Evolutionary conservation across 2,113 vertebrate species (phyloP).

Genomic region (Arvicanthis niloticus): DNA sequence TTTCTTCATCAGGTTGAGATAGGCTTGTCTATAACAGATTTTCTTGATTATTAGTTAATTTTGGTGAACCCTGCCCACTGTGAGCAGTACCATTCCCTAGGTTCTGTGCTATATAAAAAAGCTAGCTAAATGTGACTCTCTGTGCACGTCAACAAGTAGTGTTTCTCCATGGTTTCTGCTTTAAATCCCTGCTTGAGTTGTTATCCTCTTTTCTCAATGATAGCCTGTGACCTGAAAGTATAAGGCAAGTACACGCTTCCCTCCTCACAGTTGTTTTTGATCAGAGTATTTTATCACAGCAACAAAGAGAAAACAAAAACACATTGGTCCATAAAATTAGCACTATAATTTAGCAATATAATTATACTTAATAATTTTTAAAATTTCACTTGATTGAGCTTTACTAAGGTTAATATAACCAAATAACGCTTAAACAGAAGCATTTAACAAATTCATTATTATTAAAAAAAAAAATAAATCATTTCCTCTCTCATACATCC

Average conservation of each 20-base stretch:
- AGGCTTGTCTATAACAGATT: neutral
- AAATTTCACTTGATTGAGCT: neutral
- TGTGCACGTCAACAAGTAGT: neutral
- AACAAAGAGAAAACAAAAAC: no score
- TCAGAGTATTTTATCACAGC: neutral
- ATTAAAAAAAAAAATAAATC: neutral
- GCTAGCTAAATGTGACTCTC: neutral
- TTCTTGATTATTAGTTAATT: neutral
- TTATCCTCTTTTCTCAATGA: neutral
- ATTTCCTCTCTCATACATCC: neutral
- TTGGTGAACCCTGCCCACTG: neutral
- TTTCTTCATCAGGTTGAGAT: neutral
- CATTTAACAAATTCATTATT: constrained; percentile 15
- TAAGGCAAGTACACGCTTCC: neutral
- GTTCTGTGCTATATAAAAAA: neutral
- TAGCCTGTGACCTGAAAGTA: neutral
- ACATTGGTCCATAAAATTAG: constrained; percentile 19
- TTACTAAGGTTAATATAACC: constrained; percentile 44
- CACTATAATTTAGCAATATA: constrained; percentile 2
- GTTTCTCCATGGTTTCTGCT: neutral
- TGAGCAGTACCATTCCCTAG: neutral
- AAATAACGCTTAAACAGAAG: constrained; percentile 13
- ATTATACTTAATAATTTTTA: neutral
- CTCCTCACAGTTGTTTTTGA: neutral
- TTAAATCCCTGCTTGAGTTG: neutral